Percentiles rank a stretch among this genome's conserved stretches.
phyloP scores from a whole-genome alignment of 2,888 invertebrate species.

The Saturnia japonica region DNA sequence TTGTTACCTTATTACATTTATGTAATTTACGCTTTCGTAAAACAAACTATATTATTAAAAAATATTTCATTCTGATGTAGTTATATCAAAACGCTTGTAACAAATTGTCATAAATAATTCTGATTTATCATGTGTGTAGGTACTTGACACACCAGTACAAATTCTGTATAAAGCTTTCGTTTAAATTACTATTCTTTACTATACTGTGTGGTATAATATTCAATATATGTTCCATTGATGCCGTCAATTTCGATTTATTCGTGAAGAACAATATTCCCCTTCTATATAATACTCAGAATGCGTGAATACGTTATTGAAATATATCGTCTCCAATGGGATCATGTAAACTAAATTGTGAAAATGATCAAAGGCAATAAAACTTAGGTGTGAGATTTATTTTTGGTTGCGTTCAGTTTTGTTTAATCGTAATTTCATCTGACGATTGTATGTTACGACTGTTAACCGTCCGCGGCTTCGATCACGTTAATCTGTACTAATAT shows the following conservation, averaged over 20 bases:
- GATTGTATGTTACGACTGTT: background rate
- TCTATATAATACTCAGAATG: slow-evolving; percentile 6
- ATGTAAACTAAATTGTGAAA: background rate
- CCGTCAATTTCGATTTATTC: slow-evolving; percentile 4
- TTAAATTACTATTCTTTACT: background rate
- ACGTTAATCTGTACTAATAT: too few relatives aligned
- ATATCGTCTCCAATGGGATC: background rate
- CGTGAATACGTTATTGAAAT: slow-evolving; percentile 8
- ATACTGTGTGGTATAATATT: background rate
- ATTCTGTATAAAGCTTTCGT: background rate
- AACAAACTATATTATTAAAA: background rate
- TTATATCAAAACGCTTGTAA: background rate
- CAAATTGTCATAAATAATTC: background rate
- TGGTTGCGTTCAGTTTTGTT: background rate
- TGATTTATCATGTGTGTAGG: background rate
- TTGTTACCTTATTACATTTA: too few relatives aligned
- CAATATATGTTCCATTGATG: background rate
- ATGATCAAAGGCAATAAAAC: background rate
- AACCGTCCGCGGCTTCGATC: too few relatives aligned
- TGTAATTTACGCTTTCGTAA: background rate
- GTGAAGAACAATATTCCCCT: slow-evolving; percentile 1
- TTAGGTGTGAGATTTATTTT: background rate
- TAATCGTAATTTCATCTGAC: background rate
- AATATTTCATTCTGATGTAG: background rate
- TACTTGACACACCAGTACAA: background rate